phyloP scores from a whole-genome alignment of 2,888 invertebrate genomes.

The Eueremaeus valkanovi region DNA sequence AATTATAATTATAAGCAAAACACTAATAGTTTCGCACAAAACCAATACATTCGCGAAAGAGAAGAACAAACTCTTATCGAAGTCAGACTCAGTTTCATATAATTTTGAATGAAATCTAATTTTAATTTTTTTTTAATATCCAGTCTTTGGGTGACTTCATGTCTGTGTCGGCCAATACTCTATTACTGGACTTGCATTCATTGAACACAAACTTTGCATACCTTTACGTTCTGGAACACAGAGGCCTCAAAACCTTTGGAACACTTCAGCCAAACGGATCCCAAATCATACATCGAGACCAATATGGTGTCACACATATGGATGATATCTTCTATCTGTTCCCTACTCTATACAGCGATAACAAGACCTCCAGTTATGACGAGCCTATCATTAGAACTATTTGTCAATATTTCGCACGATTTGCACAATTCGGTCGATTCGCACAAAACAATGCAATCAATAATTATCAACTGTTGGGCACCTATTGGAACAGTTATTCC shows the following conservation, averaged over 20 bases:
- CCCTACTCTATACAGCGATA: conserved; percentile 27
- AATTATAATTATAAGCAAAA: not conserved
- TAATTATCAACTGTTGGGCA: not conserved
- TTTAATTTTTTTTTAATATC: too few species aligned
- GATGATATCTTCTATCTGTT: conserved; percentile 42
- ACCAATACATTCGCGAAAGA: not conserved
- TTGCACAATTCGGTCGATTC: conserved; percentile 9
- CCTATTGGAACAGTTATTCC: conserved; percentile 5
- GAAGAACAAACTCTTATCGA: conserved; percentile 15
- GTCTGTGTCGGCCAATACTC: conserved; percentile 33
- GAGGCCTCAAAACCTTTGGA: conserved; percentile 39
- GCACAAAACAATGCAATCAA: not conserved
- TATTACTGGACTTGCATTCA: conserved; percentile 35
- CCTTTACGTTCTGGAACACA: conserved; percentile 40
- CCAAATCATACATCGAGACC: conserved; percentile 15
- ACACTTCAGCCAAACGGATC: conserved; percentile 35
- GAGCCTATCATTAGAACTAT: conserved; percentile 17
- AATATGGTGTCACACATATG: conserved; percentile 43
- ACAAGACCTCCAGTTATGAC: conserved; percentile 12
- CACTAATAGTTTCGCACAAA: conserved; percentile 1
- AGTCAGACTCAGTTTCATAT: not conserved
- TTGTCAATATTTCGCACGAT: conserved; percentile 16
- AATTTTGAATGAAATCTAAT: not conserved
- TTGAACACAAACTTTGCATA: not conserved
- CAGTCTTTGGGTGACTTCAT: conserved; percentile 42